These are phyloP conservation scores for Zaprionus tsacasi DNA, from an alignment of 1,140 invertebrate species.

Conservation along the genomic window DNA sequence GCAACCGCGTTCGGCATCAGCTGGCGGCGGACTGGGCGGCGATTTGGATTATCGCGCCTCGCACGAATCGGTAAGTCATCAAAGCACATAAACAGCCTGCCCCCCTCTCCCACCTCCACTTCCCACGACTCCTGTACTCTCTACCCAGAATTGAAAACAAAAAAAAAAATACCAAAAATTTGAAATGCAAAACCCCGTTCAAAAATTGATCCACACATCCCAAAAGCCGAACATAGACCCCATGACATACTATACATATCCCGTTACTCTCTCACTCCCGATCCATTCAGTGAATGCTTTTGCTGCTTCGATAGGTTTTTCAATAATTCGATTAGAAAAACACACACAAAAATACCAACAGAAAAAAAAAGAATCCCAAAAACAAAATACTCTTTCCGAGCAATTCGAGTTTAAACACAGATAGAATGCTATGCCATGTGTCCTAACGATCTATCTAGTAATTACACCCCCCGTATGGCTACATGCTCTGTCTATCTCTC, in stretches of 20 bases:
- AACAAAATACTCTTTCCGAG: slow-evolving; percentile 19
- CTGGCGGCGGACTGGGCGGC: slow-evolving; percentile 90
- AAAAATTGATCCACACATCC: not conserved
- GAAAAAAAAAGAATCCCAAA: slow-evolving; percentile 19
- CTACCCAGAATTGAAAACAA: slow-evolving; percentile 4
- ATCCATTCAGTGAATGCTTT: slow-evolving; percentile 78
- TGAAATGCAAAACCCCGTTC: not conserved
- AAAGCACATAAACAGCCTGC: not conserved
- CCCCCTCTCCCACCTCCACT: not conserved
- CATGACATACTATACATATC: not conserved
- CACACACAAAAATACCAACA: not conserved
- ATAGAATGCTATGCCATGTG: slow-evolving; percentile 25
- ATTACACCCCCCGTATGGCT: slow-evolving; percentile 36
- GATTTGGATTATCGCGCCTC: slow-evolving; percentile 91
- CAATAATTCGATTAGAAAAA: slow-evolving; percentile 21
- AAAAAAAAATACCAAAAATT: not conserved
- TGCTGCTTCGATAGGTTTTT: slow-evolving; percentile 76
- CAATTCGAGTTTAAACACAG: slow-evolving; percentile 6
- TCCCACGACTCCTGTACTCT: not conserved
- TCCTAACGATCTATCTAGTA: slow-evolving; percentile 11
- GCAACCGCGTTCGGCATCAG: slow-evolving; percentile 85
- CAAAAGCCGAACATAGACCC: slow-evolving; percentile 2
- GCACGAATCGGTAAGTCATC: slow-evolving; percentile 91
- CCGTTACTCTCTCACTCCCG: slow-evolving; percentile 12
- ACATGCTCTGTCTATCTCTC: slow-evolving; percentile 45